These are phyloP conservation scores for Myoxocephalus aenaeus DNA, from an alignment of 2,797 vertebrate species.

Conservation along the genomic window DNA sequence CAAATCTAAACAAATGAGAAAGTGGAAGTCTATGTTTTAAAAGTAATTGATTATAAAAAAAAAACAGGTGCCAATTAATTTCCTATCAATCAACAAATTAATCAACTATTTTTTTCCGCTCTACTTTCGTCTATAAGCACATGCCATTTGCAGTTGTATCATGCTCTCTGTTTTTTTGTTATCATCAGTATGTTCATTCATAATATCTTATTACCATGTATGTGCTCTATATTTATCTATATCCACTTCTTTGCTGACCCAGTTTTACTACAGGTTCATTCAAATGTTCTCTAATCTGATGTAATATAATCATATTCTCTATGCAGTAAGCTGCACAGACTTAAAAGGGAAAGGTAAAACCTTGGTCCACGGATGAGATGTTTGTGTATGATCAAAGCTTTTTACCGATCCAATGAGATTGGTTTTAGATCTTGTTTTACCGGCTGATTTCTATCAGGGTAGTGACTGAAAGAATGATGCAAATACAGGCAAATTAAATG, in stretches of 20 bases:
- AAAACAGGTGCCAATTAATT: background rate
- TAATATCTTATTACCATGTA: background rate
- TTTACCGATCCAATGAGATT: background rate
- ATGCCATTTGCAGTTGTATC: background rate
- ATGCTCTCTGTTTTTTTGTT: background rate
- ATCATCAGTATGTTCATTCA: background rate
- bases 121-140: background rate
- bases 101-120: background rate
- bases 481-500: background rate
- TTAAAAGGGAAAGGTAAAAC: slow-evolving; percentile 29
- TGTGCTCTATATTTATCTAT: slow-evolving; percentile 23
- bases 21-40: too few relatives aligned
- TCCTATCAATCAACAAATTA: background rate
- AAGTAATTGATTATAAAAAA: too few relatives aligned
- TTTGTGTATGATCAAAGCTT: slow-evolving; percentile 4
- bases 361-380: background rate
- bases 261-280: slow-evolving; percentile 44
- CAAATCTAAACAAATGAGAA: background rate
- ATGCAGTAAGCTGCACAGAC: slow-evolving; percentile 5
- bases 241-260: slow-evolving; percentile 36
- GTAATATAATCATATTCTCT: slow-evolving; percentile 32
- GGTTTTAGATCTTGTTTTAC: background rate
- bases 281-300: slow-evolving; percentile 45
- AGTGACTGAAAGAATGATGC: background rate
- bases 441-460: background rate